Percentiles rank a stretch among this genome's conserved stretches.
phyloP scores from a whole-genome alignment of 2,888 invertebrate genomes.

The Epirrhoe tristata region DNA sequence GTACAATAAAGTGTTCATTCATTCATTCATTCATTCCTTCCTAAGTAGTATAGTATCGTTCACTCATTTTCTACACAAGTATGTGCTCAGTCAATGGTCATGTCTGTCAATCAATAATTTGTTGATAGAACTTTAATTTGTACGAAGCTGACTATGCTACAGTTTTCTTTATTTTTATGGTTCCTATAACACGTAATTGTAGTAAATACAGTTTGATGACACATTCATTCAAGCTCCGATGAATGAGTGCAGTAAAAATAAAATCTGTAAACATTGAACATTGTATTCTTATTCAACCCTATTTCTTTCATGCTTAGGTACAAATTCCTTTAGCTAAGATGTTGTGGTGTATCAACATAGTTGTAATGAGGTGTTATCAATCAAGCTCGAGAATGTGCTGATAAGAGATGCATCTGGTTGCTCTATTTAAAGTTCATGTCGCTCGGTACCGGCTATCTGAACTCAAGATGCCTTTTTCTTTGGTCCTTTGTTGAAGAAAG shows the following conservation, averaged over 20 bases:
- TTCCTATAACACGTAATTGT: not conserved
- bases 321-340: not conserved
- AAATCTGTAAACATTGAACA: conserved; percentile 1
- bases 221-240: conserved; percentile 14
- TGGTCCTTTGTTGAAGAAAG: not conserved
- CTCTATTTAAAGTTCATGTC: conserved; percentile 44
- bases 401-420: conserved; percentile 47
- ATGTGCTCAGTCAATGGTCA: too few species aligned
- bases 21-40: too few species aligned
- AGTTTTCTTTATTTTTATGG: not conserved
- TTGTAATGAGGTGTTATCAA: conserved; percentile 41
- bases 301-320: not conserved
- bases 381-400: conserved; percentile 43
- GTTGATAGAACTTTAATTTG: too few species aligned
- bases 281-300: not conserved
- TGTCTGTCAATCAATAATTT: too few species aligned
- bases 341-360: conserved; percentile 27
- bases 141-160: too few species aligned
- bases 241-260: conserved; percentile 13
- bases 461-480: conserved; percentile 2
- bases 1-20: too few species aligned
- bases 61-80: too few species aligned
- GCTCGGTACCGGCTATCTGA: conserved; percentile 1
- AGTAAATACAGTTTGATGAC: not conserved
- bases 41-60: too few species aligned